Evolutionary conservation across 2,888 invertebrate genomes (phyloP), one percentile per base, ranked within the genome.

Genomic region (Pardosa pseudoannulata): DNA sequence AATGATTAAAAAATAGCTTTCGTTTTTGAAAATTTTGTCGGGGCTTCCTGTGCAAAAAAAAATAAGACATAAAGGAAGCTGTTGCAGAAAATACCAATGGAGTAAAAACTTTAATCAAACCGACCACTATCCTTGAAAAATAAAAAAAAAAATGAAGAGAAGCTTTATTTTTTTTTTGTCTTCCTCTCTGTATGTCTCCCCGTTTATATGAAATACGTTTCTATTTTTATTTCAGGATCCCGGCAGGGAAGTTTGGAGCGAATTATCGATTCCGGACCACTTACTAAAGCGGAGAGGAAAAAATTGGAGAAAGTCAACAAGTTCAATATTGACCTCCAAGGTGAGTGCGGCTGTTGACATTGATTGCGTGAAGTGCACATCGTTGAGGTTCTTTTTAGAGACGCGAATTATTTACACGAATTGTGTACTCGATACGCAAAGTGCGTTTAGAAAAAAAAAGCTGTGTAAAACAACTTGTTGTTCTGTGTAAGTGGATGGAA

Each of bases 301-400:
- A 94, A 94, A 90, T 93, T 95, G 91, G 95, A 96, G 91, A 95
- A 94, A 93, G 92, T 95, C 90, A 94, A 94, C 90, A 94, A 95
- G 93, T 94, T 95, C 93, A 95, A 95, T 93, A 95, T 95, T 91
- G 96, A 96, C 92, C 93, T 95, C 90, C 95, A 95, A 92, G 96
- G 96, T 96, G 94, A 93, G 39, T n/a, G 3, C 36, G 9, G 36
- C 36, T 36, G 36, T 7, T 36, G 6, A 36, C 36, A 36, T 9
- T 36, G 36, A 5, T 36, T 36, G 36, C n/a, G n/a, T n/a, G n/a
- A n/a, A n/a, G n/a, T n/a, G n/a, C n/a, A n/a, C n/a, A n/a, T n/a
- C n/a, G n/a, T n/a, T n/a, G n/a, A n/a, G n/a, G n/a, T n/a, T n/a
- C n/a, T n/a, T n/a, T n/a, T n/a, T n/a, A n/a, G n/a, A n/a, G n/a